Evolutionary conservation across 2,797 vertebrate genomes (phyloP), one percentile per base, ranked within the genome.

Genomic region (Centroberyx gerrardi): DNA sequence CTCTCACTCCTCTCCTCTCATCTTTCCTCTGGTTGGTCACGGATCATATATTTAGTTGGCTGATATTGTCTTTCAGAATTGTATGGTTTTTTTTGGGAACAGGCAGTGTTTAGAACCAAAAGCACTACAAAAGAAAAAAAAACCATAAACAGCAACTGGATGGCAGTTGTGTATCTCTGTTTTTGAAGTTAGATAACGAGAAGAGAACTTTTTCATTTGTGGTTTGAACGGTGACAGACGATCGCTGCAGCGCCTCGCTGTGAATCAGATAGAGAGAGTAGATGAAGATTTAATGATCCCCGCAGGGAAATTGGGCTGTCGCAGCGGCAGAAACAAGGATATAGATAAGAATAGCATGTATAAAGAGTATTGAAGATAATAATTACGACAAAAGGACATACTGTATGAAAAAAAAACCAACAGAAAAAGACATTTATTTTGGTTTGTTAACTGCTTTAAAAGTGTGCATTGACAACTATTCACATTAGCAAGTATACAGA

Each of bases 251-350:
- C 1, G 29, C 29, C 9, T 55, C 18, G 40, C 33, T 55, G 40
- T 52, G 64, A 72, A 65, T 62, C 44, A 68, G 33, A 67, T 6
- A 1, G 22, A 22, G 22, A 22, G 49, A 72, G 58, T 13, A 29
- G 68, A 84, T 75, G 72, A 76, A 73, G 58, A 74, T 81, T 74
- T 80, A 87, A 87, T 74, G 82, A 78, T 73, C 74, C 68, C 74
- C 49, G 65, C 68, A 68, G 59, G 78, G 42, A 81, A 78, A 85
- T 29, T 59, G 73, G 51, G 66, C 70, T 28, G 62, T 28, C 55
- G 59, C 60, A 17, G 75, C 22, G 22, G 22, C 22, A 22, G 22
- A 22, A 22, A 22, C 22, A 22, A 1, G 22, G 22, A 22, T 22
- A 22, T 22, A 36, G 72, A 74, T 74, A 53, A 42, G 53, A 68